Evolutionary conservation across 2,888 invertebrate genomes (phyloP).

Genomic region (Clusia tigrina): DNA sequence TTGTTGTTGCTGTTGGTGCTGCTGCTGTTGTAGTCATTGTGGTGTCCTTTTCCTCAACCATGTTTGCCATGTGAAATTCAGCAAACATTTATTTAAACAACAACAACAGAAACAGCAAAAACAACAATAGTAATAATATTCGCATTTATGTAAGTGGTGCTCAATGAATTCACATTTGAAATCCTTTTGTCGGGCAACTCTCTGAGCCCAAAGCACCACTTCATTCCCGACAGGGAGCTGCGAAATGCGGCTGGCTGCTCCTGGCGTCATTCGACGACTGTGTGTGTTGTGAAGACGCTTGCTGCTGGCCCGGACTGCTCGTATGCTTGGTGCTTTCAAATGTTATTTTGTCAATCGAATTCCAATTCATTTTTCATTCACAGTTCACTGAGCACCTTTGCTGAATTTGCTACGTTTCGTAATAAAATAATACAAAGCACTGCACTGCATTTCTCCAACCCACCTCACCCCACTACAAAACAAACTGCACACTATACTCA

Average conservation of each 20-base stretch:
- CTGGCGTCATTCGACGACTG: too few species aligned
- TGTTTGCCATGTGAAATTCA: constrained; percentile 38
- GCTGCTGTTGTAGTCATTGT: constrained; percentile 54
- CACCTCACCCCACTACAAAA: not conserved
- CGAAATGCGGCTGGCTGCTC: too few species aligned
- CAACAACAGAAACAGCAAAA: constrained; percentile 36
- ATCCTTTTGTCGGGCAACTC: constrained; percentile 12
- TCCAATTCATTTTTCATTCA: constrained; percentile 63
- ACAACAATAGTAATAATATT: constrained; percentile 54
- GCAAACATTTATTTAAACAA: constrained; percentile 25
- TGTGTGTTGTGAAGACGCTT: too few species aligned
- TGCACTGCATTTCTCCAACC: not conserved
- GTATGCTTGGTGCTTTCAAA: constrained; percentile 20
- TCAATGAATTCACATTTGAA: constrained; percentile 48
- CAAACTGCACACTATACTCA: not conserved
- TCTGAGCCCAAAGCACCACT: not conserved
- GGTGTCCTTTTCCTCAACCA: constrained; percentile 29
- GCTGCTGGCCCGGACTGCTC: not conserved
- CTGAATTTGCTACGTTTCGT: constrained; percentile 13
- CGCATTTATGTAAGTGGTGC: constrained; percentile 58
- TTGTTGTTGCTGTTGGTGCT: constrained; percentile 40
- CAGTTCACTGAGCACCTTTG: constrained; percentile 52
- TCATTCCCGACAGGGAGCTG: not conserved
- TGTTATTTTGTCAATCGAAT: constrained; percentile 59
- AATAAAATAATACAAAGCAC: not conserved